A percentile compares a stretch with the other conserved stretches of the same genome.
phyloP scores from a whole-genome alignment of 37 sponge, comb jelly and placozoan genomes.

The Tethya wilhelma region DNA sequence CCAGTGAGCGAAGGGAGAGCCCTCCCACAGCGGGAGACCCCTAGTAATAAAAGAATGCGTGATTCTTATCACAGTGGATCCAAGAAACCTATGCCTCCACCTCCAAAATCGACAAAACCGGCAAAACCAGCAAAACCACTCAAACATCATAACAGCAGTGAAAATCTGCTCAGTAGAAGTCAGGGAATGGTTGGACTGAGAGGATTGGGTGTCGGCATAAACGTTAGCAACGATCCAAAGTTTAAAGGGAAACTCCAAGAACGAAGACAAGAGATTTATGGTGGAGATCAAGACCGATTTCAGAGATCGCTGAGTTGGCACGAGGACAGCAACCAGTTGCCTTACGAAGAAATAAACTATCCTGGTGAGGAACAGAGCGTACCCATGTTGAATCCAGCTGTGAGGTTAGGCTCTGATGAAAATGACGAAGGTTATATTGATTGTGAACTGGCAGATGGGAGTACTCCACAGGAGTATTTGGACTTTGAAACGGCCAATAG shows the following conservation, averaged over 20 bases:
- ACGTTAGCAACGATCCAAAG: constrained; percentile 28
- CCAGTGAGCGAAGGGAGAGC: no score
- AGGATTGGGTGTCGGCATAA: neutral
- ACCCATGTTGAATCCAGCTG: neutral
- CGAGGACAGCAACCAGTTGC: no score
- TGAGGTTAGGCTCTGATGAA: neutral
- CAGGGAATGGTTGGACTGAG: neutral
- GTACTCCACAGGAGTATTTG: neutral
- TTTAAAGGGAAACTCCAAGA: constrained; percentile 25
- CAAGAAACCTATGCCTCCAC: neutral
- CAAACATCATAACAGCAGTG: neutral
- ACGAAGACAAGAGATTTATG: constrained; percentile 38
- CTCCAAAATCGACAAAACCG: neutral
- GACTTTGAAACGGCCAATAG: neutral
- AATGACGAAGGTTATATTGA: neutral
- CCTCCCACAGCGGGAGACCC: no score
- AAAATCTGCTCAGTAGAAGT: neutral
- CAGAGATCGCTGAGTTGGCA: neutral
- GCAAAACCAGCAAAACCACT: neutral
- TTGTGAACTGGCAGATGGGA: no score
- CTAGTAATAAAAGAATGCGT: no score
- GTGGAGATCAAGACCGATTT: neutral
- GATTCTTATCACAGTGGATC: no score
- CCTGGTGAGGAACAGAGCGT: neutral
- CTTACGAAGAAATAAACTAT: no score